Evolutionary conservation across 2,888 invertebrate species (phyloP), one percentile per base, ranked within the genome.

Genomic region (Biston stratarius): DNA sequence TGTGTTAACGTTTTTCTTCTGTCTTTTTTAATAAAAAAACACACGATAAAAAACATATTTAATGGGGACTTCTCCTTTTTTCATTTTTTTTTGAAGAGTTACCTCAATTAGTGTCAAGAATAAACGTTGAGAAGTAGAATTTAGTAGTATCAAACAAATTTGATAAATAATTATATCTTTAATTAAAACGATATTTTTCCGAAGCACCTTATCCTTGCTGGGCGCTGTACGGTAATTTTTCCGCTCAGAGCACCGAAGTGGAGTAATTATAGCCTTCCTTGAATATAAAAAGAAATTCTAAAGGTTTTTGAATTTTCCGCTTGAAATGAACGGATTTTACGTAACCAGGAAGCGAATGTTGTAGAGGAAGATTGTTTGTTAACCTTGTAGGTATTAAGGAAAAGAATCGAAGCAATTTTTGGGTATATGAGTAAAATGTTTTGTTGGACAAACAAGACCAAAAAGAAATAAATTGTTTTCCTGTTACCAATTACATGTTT

Each of bases 251-350:
- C 61, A 47, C n/a, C 11, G 34, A 55, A 62, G 61, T 48, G 45
- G 48, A 48, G 61, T 55, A 62, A 62, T 63, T 63, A 63, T 56
- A 51, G 49, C 15, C 7, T 51, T 57, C 42, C 40, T 15, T 33
- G n/a, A 40, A 59, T 14, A 40, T 38, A 59, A 49, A 59, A 59
- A 49, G 8, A 51, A 59, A 59, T 24, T 49, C 48, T 40, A 59
- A 59, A 48, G 49, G 15, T 51, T 59, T 49, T 42, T 40, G n/a
- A 51, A 38, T 59, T 40, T 59, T 59, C 33, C n/a, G 49, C 59
- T 59, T 40, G 47, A 49, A 59, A 40, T 59, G 49, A 48, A n/a
- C 6, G 12, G 48, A 59, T 49, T 49, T 42, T 49, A 40, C 49
- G 12, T 8, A 49, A 49, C 57, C 59, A 59, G 49, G 59, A 49